Evolutionary conservation across 2,113 vertebrate genomes (phyloP).

Genomic region (Myocastor coypus): DNA sequence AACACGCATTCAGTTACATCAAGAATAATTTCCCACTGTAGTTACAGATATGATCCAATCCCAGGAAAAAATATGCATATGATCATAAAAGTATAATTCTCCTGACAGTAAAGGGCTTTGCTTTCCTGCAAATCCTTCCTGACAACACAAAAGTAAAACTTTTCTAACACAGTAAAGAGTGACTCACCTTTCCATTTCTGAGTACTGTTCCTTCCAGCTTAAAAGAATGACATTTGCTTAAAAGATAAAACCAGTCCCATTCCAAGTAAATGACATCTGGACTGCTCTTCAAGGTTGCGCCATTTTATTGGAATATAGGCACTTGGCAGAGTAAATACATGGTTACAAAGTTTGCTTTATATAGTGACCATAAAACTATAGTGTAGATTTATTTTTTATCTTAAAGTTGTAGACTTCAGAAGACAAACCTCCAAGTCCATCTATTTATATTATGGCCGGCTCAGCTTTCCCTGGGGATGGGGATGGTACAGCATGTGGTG

Average conservation of each 20-base stretch:
- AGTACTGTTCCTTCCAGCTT: neutral
- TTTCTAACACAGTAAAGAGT: neutral
- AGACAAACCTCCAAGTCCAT: neutral
- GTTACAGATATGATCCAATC: neutral
- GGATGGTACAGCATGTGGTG: no score
- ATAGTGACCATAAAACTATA: neutral
- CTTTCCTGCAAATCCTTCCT: conserved; percentile 2
- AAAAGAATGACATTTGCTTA: conserved; percentile 24
- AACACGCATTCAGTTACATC: conserved; percentile 33
- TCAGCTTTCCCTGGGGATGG: no score
- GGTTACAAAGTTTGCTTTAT: conserved; percentile 21
- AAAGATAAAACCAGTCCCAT: conserved; percentile 32
- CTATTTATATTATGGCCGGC: neutral
- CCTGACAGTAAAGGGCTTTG: conserved; percentile 39
- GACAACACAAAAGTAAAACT: conserved; percentile 20
- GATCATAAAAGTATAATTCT: conserved; percentile 52
- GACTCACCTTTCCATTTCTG: conserved; percentile 29
- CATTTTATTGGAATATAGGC: conserved; percentile 81
- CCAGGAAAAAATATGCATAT: neutral
- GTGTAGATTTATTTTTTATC: neutral
- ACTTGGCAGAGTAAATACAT: conserved; percentile 67
- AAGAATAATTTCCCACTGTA: conserved; percentile 32
- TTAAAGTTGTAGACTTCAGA: conserved; percentile 31
- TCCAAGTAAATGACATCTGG: conserved; percentile 52
- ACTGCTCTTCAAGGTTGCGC: conserved; percentile 62